Base-by-base conservation (phyloP, 2,888 invertebrate genomes). In the Hyposoter didymator region DNA sequence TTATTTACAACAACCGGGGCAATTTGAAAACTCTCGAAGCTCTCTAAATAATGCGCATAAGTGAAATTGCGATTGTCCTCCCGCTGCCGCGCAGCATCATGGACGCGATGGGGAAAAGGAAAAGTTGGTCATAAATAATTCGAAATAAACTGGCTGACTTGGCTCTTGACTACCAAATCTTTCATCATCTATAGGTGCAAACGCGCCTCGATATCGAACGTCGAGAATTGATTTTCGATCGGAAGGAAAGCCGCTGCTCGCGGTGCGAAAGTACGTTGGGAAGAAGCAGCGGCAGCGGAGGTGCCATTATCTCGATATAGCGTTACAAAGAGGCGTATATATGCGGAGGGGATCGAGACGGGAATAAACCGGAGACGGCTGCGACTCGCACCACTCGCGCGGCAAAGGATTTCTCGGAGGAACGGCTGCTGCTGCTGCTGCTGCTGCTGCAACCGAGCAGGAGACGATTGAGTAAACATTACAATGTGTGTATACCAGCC, bases 391-490 rank as follows among this genome's bases (percentile, higher is more conserved):
- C 45, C 45, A n/a, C n/a, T n/a, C n/a, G n/a, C n/a, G n/a, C n/a
- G n/a, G n/a, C n/a, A n/a, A n/a, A n/a, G n/a, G n/a, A n/a, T n/a
- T n/a, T n/a, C n/a, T n/a, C n/a, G n/a, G n/a, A n/a, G n/a, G n/a
- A n/a, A n/a, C n/a, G n/a, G n/a, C n/a, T 78, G 45, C 66, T 75
- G 69, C 70, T 4, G 35, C 35, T 28, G 28, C 28, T 28, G 2
- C 28, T 28, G 28, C 28, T 2, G 28, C 2, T 67, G 82, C 84
- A 84, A 86, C 84, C 86, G 35, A 35, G 35, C 35, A 35, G 35
- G 5, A 69, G 76, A 73, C 75, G 84, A 73, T 52, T 84, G 76
- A 79, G 85, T 82, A 85, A 88, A 88, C 84, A 87, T 84, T 85
- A 85, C 84, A 84, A 84, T 87, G 84, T 86, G 78, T 75, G 74